Evolutionary conservation across 2,888 invertebrate species (phyloP).

Genomic region (Cyclophora albipunctata): DNA sequence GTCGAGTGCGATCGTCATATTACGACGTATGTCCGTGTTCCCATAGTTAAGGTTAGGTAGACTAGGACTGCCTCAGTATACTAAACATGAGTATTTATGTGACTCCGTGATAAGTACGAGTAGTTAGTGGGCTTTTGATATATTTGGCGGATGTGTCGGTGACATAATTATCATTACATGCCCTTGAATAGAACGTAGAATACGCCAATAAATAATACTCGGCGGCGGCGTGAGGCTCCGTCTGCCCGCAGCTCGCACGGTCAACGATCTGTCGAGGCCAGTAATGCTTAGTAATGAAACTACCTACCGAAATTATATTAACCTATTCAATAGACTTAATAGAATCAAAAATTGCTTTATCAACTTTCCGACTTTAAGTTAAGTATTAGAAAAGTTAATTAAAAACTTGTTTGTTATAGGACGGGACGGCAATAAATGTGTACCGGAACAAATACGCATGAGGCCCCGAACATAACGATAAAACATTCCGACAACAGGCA

Average conservation of each 20-base stretch:
- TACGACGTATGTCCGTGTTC: slow-evolving; percentile 9
- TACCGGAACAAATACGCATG: slow-evolving; percentile 35
- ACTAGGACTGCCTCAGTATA: no score
- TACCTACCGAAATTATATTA: slow-evolving; percentile 8
- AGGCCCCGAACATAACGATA: slow-evolving; percentile 15
- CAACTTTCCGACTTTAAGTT: not conserved
- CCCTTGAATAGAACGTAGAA: slow-evolving; percentile 56
- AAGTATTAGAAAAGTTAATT: not conserved
- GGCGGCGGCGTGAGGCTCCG: slow-evolving; percentile 34
- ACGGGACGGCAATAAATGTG: slow-evolving; percentile 22
- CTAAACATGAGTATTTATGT: no score
- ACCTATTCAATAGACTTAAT: not conserved
- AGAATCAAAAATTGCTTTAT: not conserved
- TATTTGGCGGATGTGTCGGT: slow-evolving; percentile 19
- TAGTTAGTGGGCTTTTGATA: no score
- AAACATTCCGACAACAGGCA: slow-evolving; percentile 10
- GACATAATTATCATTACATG: slow-evolving; percentile 48
- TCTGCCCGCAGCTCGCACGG: slow-evolving; percentile 61
- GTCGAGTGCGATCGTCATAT: slow-evolving; percentile 25
- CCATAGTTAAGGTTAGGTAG: no score
- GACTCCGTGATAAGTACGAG: no score
- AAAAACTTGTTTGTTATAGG: slow-evolving; percentile 3
- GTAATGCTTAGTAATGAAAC: slow-evolving; percentile 11
- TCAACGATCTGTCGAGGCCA: slow-evolving; percentile 67
- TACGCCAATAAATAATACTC: slow-evolving; percentile 34